Evolutionary conservation across 2,113 vertebrate genomes (phyloP).

Genomic region (Aspiorhynchus laticeps): DNA sequence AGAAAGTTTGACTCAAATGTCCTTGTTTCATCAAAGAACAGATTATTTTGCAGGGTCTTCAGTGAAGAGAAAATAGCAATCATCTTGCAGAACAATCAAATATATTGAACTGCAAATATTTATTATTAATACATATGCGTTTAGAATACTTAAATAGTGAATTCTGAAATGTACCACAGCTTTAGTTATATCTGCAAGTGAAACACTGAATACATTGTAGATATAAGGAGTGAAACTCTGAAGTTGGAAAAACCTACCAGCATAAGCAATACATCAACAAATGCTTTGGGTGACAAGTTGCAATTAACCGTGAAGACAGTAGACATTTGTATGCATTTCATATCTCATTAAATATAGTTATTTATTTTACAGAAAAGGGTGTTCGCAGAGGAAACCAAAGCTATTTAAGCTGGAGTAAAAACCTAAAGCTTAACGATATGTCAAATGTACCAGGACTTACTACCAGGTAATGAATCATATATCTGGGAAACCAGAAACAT

Average conservation of each 20-base stretch:
- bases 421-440: slow-evolving; percentile 55
- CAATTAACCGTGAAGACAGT: slow-evolving; percentile 71
- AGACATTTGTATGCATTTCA: slow-evolving; percentile 72
- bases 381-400: slow-evolving; percentile 57
- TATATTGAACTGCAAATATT: not conserved
- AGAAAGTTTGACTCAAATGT: not conserved
- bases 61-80: not conserved
- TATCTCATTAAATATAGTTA: slow-evolving; percentile 78
- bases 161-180: not conserved
- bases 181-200: slow-evolving; percentile 56
- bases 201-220: slow-evolving; percentile 49
- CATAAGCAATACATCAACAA: slow-evolving; percentile 67
- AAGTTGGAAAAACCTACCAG: slow-evolving; percentile 59
- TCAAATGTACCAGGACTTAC: slow-evolving; percentile 60
- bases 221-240: slow-evolving; percentile 54
- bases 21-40: not conserved
- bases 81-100: not conserved
- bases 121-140: not conserved
- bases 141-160: not conserved
- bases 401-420: slow-evolving; percentile 56
- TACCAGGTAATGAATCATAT: slow-evolving; percentile 53
- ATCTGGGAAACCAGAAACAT: slow-evolving; percentile 45
- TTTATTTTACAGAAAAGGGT: slow-evolving; percentile 65
- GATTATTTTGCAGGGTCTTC: not conserved
- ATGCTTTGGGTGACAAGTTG: slow-evolving; percentile 76